Evolutionary conservation across 92 coral and sea anemone genomes (phyloP).

Genomic region (Ricordea florida): DNA sequence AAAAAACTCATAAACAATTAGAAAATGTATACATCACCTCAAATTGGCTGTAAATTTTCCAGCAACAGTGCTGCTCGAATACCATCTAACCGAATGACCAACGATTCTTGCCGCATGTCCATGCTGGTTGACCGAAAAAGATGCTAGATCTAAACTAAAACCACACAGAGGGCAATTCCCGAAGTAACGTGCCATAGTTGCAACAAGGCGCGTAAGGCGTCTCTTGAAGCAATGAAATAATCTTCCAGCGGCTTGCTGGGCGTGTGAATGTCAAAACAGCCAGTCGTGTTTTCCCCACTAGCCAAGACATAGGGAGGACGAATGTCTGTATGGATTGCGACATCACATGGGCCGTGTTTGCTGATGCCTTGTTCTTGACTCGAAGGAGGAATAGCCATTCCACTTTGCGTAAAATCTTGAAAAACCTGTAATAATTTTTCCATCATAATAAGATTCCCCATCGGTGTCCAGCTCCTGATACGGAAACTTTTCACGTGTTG

Average conservation of each 20-base stretch:
- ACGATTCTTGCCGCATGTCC: constrained; percentile 14
- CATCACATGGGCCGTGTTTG: neutral
- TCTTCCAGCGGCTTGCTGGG: neutral
- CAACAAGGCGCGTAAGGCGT: constrained; percentile 6
- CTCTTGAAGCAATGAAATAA: constrained; percentile 2
- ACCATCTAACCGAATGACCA: constrained; percentile 23
- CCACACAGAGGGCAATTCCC: constrained; percentile 29
- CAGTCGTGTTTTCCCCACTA: constrained; percentile 6
- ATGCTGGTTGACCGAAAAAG: neutral
- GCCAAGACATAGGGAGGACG: neutral
- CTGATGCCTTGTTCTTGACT: neutral
- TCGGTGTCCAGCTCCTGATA: neutral
- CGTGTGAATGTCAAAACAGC: constrained; percentile 21
- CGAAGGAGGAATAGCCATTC: neutral
- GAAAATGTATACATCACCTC: constrained; percentile 10
- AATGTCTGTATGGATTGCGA: neutral
- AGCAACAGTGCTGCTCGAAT: constrained; percentile 3
- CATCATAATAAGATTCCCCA: constrained; percentile 16
- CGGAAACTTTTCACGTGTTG: neutral
- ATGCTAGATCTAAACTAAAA: neutral
- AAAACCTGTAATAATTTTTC: constrained; percentile 9
- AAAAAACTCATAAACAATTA: neutral
- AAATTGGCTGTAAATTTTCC: constrained; percentile 27
- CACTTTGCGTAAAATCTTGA: neutral
- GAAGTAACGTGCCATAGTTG: neutral